Evolutionary conservation across 2,113 vertebrate species (phyloP), one percentile per base, ranked within the genome.

Genomic region (Conger conger): DNA sequence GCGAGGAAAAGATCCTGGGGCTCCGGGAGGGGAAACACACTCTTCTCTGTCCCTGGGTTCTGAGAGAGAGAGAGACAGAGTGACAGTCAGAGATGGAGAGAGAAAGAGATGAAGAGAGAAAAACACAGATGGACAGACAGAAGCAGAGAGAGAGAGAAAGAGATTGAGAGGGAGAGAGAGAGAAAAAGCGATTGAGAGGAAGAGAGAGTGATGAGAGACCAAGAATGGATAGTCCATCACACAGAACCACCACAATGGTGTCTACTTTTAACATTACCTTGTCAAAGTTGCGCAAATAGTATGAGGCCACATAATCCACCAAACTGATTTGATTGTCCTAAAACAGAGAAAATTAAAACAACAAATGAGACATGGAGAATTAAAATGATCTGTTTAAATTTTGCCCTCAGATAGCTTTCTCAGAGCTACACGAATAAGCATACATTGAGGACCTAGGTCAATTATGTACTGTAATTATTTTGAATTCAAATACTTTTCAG

Each of bases 1-100:
- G 98, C 97, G 91, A 97, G 93, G 91, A 99, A 97, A 92, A 98
- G 93, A 89, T 99, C 98, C 82, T 97, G 96, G 84, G 97, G 97
- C 90, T 99, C 98, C 87, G 97, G 98, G 83, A 99, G 92, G 45
- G 97, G 98, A 92, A 98, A 99, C 45, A 92, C 38, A 79, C 96
- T 97, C 90, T 94, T 97, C 86, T 99, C 97, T 82, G 97, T 98
- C 87, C 97, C 98, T 63, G 96, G 95, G 57, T 96, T 96, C 98
- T 99, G 93, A 87, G 40, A 79, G 23, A 50, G 45, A 15, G 45
- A 50, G 8, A 82, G 27, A 79, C 42, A 15, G 37, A 60, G n/a
- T 33, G 30, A 35, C 60, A 63, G 35, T 40, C 9, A 68, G 30
- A 4, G 54, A 84, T 16, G 45, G 35, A n/a, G 9, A 38, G 33